Evolutionary conservation across 2,797 vertebrate species (phyloP), one percentile per base, ranked within the genome.

Genomic region (Ptychobarbus kaznakovi): DNA sequence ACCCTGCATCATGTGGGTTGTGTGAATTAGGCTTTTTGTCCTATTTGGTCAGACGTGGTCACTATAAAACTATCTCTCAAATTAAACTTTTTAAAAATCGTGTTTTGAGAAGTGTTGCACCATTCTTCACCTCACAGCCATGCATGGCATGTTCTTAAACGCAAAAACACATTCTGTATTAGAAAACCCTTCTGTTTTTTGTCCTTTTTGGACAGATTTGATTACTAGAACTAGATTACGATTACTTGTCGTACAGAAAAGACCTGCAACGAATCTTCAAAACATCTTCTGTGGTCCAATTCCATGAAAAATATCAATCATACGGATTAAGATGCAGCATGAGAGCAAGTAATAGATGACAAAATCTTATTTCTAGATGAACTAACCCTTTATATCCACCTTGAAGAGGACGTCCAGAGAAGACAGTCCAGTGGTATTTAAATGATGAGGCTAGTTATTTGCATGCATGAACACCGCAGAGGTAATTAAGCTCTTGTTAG

Each of bases 401-500:
- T 53, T 65, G 32, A 49, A 32, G 53, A 46, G 58, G 40, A 35
- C 28, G 0, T 46, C 40, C 16, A 74, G 20, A n/a, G 68, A 72
- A 72, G 16, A 49, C 18, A 11, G 63, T 12, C 10, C 68, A 72
- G 69, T 22, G 7, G 9, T 58, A n/a, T 38, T 75, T 65, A 83
- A 74, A 75, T 51, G 3, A 75, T 65, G 70, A 44, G 72, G 25
- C 51, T 77, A 3, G 4, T 84, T 68, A 68, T 84, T 84, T 77
- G 82, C 63, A n/a, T 78, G 65, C 74, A 28, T 1, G 11, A 58
- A 56, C 49, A 44, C 38, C 20, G 51, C 82, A 78, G 35, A 44
- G 82, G 65, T 44, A 53, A 68, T 83, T 74, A 65, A 83, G 42
- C 58, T 61, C 63, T 28, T 63, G 63, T 66, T 35, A 35, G 28